Conservation (phyloP, 2,888 invertebrate species). For the Serrognathus titanus region DNA sequence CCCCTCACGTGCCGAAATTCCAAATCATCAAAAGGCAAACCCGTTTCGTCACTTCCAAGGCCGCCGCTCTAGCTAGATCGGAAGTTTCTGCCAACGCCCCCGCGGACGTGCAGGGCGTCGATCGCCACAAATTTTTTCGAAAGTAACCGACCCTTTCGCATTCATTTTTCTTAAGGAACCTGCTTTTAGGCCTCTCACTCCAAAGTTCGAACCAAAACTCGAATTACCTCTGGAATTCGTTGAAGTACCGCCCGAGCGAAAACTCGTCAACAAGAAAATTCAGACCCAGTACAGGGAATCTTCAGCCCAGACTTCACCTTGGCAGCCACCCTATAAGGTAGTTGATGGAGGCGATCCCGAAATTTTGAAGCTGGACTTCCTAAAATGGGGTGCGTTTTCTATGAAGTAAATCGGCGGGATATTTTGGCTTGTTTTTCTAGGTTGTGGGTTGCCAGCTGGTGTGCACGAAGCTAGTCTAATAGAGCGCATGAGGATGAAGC, state of each 20-base stretch:
- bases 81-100: neutral
- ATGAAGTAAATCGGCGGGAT: too few relatives aligned
- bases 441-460: conserved; percentile 61
- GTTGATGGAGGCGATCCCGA: conserved; percentile 57
- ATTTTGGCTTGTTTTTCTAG: conserved; percentile 29
- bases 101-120: conserved; percentile 23
- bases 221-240: neutral
- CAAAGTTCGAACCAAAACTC: neutral
- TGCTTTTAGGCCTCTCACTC: too few relatives aligned
- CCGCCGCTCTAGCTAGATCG: neutral
- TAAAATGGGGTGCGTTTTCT: conserved; percentile 43
- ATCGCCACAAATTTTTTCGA: conserved; percentile 27
- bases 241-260: neutral
- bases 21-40: conserved; percentile 42
- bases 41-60: conserved; percentile 38
- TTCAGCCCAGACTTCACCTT: conserved; percentile 73
- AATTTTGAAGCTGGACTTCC: conserved; percentile 58
- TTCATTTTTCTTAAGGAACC: too few relatives aligned
- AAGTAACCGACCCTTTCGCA: conserved; percentile 8
- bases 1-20: conserved; percentile 50
- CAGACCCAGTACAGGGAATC: conserved; percentile 74
- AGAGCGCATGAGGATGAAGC: conserved; percentile 64
- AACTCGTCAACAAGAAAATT: conserved; percentile 46
- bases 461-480: conserved; percentile 62
- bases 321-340: conserved; percentile 62